Percentiles rank a stretch among this genome's conserved stretches.
These are phyloP conservation scores for Agrilus cyanescens DNA, from an alignment of 2,888 invertebrate genomes.

Conservation along the genomic window DNA sequence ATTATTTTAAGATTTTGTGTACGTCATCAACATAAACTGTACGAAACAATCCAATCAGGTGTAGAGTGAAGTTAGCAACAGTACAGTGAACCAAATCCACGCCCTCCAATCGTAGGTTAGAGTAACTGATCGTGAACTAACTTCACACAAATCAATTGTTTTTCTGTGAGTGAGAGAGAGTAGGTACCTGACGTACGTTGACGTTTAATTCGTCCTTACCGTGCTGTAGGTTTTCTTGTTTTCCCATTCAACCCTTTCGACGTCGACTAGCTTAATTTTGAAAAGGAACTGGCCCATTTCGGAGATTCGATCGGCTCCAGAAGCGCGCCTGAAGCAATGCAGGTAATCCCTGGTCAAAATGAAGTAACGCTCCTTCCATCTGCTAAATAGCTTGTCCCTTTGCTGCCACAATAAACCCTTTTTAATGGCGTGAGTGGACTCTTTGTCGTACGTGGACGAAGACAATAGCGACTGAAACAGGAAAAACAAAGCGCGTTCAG, in stretches of 20 bases:
- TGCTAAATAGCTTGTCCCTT: slow-evolving; percentile 48
- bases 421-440: slow-evolving; percentile 47
- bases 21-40: too few relatives aligned
- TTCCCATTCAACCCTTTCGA: slow-evolving; percentile 53
- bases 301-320: slow-evolving; percentile 43
- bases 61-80: too few relatives aligned
- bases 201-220: slow-evolving; percentile 32
- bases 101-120: too few relatives aligned
- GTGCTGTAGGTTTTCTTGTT: slow-evolving; percentile 52
- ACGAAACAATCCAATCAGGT: too few relatives aligned
- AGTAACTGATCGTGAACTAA: too few relatives aligned
- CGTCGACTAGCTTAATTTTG: slow-evolving; percentile 50
- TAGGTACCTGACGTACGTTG: too few relatives aligned
- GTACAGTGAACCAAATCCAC: too few relatives aligned
- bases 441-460: slow-evolving; percentile 27
- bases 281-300: slow-evolving; percentile 58
- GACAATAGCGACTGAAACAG: slow-evolving; percentile 31
- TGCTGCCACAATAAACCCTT: slow-evolving; percentile 53
- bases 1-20: too few relatives aligned
- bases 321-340: slow-evolving; percentile 52
- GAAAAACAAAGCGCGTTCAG: slow-evolving; percentile 6
- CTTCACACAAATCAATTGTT: too few relatives aligned
- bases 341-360: slow-evolving; percentile 53
- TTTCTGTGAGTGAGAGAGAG: too few relatives aligned
- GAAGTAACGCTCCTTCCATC: slow-evolving; percentile 57